Evolutionary conservation across 2,888 invertebrate species (phyloP), one percentile per base, ranked within the genome.

Genomic region (Drosophila nr. fundita): DNA sequence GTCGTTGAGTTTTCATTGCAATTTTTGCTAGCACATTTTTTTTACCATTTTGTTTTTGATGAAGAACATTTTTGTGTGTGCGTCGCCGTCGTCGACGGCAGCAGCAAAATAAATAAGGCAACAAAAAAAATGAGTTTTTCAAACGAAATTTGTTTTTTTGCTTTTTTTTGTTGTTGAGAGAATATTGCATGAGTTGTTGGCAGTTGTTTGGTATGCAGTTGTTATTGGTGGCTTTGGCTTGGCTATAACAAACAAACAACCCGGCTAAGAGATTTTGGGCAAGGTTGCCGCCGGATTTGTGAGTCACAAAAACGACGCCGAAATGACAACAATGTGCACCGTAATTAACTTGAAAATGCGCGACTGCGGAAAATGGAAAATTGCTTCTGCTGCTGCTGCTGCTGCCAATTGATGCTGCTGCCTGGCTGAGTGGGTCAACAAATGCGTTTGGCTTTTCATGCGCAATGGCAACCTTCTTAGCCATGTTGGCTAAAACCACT

Each of bases 401-500:
- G 42, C 38, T 40, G 40, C n/a, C 40, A 24, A 49, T 34, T 50
- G 59, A 53, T 53, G 69, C 67, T 36, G 45, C 21, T 24, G 62
- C 32, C 67, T 69, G 80, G 40, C 61, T 70, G 68, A 84, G 83
- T 85, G 84, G 87, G 85, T 85, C 84, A 84, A 85, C 84, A 84
- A 85, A 81, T 84, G 82, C 82, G 86, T 57, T 76, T 68, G 50
- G 76, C 68, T 70, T 50, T 78, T 45, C 45, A 27, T 45, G 45
- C 24, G 45, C 45, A 7, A 1, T n/a, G 54, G 55, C 55, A 38
- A 84, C 82, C 73, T 45, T 45, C 79, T 82, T 71, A 81, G 81
- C 78, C 76, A 73, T 75, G 65, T 79, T 80, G 89, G 89, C 83
- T 64, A 90, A 83, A 86, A 90, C 90, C 86, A 87, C 86, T 90